phyloP scores from a whole-genome alignment of 64 coral and sea anemone species.

The Stichodactyla mertensii region DNA sequence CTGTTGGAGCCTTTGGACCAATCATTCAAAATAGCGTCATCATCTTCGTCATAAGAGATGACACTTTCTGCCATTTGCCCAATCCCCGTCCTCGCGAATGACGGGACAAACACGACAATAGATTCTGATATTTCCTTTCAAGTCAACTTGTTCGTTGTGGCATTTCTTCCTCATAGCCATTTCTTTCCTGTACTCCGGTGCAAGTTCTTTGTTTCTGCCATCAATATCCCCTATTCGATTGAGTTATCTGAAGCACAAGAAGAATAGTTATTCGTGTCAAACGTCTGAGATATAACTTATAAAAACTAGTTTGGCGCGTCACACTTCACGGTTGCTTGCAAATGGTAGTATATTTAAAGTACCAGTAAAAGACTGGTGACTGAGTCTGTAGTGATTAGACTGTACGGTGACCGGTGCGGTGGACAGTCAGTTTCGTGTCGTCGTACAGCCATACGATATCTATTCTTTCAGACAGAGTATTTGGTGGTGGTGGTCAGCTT shows the following conservation, averaged over 20 bases:
- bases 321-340: no score
- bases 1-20: conserved; percentile 65
- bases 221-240: conserved; percentile 61
- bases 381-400: no score
- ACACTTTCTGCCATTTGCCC: conserved; percentile 74
- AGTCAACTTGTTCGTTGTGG: conserved; percentile 83
- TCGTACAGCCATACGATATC: no score
- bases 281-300: no score
- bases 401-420: no score
- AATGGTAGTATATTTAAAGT: no score
- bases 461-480: no score
- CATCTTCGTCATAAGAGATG: conserved; percentile 74
- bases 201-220: conserved; percentile 67
- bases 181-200: conserved; percentile 81
- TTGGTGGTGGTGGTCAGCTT: no score
- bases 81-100: conserved; percentile 75
- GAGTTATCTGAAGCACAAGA: conserved; percentile 47
- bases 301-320: no score
- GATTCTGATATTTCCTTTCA: conserved; percentile 89
- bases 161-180: conserved; percentile 77
- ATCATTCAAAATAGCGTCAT: conserved; percentile 60
- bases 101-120: conserved; percentile 88
- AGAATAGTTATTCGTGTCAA: no score
- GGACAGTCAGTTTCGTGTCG: no score
- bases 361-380: no score